Evolutionary conservation across 2,797 vertebrate genomes (phyloP).

Genomic region (Aeoliscus strigatus): DNA sequence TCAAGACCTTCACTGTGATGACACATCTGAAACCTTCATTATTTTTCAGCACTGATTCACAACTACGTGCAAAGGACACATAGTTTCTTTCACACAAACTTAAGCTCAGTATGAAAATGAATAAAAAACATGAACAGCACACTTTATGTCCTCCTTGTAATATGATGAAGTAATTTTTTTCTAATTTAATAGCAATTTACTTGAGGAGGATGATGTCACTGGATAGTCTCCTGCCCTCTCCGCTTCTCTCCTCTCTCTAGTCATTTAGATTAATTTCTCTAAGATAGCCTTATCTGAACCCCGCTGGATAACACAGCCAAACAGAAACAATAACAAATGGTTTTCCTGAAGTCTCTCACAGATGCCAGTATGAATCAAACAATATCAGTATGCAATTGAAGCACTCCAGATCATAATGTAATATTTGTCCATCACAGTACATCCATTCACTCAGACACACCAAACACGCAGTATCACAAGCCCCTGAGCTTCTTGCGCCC

Average conservation of each 20-base stretch:
- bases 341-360: constrained; percentile 49
- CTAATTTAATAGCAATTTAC: too few relatives aligned
- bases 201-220: too few relatives aligned
- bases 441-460: constrained; percentile 34
- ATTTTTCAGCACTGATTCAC: too few relatives aligned
- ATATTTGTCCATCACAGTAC: constrained; percentile 49
- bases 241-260: constrained; percentile 8
- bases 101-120: too few relatives aligned
- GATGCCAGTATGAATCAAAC: constrained; percentile 57
- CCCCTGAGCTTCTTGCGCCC: constrained; percentile 51
- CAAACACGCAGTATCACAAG: constrained; percentile 31
- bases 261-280: constrained; percentile 38
- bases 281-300: constrained; percentile 43
- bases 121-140: too few relatives aligned
- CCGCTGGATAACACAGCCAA: constrained; percentile 12
- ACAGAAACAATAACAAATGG: constrained; percentile 33
- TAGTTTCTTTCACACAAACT: too few relatives aligned
- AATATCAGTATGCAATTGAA: constrained; percentile 56
- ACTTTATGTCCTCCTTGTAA: too few relatives aligned
- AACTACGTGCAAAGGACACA: too few relatives aligned
- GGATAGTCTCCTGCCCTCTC: not conserved
- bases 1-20: too few relatives aligned
- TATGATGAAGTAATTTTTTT: too few relatives aligned
- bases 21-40: too few relatives aligned
- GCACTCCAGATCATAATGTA: constrained; percentile 43